Base-by-base conservation (phyloP, 2,888 invertebrate genomes). In the Disparrhopalites patrizii region DNA sequence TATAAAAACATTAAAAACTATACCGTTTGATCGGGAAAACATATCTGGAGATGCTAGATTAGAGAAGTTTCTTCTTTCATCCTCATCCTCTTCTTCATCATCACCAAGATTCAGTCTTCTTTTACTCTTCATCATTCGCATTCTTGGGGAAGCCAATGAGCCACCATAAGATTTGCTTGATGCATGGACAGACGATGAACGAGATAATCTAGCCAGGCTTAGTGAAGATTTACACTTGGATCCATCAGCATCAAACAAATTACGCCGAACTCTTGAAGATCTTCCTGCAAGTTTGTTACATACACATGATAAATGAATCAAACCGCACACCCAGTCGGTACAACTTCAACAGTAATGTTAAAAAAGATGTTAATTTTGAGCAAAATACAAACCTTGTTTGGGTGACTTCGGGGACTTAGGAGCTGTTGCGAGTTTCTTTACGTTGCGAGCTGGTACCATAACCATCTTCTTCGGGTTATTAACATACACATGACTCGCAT, bases 381-480 rank as follows among this genome's bases (percentile, higher is more conserved):
- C 13, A 27, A 28, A 13, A n/a, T 57, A 18, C 31, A n/a, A 57
- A 51, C 52, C 54, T 28, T 27, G 23, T 33, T 54, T 63, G 15
- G 61, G 61, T 30, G 61, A 61, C 43, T 62, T 62, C 5, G 62
- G 25, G 18, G 55, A 30, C 18, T 56, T 63, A 4, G 30, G 43
- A 25, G 8, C 28, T 2, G 31, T 31, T 8, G 27, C 18, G 3
- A 62, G 33, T 23, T 62, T 62, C 20, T 33, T 28, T 8, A 51
- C 25, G 20, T 62, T 62, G 5, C 57, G 47, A 15, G 25, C 50
- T 1, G 65, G 51, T 33, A 65, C 65, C 36, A 65, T 10, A 10
- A 65, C 25, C 58, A 56, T 43, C 28, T 65, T 65, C 27, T 66
- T 68, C 8, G 68, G 66, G 47, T 68, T 68, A 43, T 64, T 66